Evolutionary conservation across 2,113 vertebrate species (phyloP), one percentile per base, ranked within the genome.

Genomic region (Dipodomys ordii): DNA sequence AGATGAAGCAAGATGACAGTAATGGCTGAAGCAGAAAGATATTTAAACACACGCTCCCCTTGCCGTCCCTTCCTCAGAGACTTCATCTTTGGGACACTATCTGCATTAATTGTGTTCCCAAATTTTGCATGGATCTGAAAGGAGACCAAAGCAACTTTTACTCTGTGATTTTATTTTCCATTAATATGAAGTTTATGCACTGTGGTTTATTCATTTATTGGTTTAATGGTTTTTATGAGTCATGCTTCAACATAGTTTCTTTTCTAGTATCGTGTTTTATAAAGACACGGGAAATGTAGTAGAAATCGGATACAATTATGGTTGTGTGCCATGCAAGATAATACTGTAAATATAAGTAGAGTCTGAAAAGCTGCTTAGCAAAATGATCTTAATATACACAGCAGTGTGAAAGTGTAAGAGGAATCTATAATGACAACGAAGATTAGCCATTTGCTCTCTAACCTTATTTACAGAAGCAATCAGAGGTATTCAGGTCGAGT

Each of bases 401-500:
- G 97, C 98, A 98, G 98, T 98, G 98, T 97, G 98, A 98, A 98
- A 98, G 98, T 97, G 97, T 97, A 98, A 97, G 98, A 98, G 97
- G 97, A 98, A 98, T 98, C 97, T 96, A 96, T 98, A 98, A 98
- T 97, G 97, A 98, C 98, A 98, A 98, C 67, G 96, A 98, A 98
- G 98, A 98, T 98, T 98, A 98, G 98, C 98, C 97, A 98, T 98
- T 98, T 98, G 98, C 98, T 98, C 98, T 97, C 97, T 98, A 98
- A 98, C 98, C 98, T 98, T 98, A 98, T 98, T 98, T 98, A 98
- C 98, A 98, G 98, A 98, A 98, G 98, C 98, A 98, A 98, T 98
- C 98, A 98, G 97, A 98, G 97, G 98, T 98, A 98, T 98, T 98
- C 98, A 98, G 98, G 98, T 97, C 94, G 97, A 98, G 98, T 98